Conservation (phyloP, 2,888 invertebrate genomes). For the Pantelozetes paolii region DNA sequence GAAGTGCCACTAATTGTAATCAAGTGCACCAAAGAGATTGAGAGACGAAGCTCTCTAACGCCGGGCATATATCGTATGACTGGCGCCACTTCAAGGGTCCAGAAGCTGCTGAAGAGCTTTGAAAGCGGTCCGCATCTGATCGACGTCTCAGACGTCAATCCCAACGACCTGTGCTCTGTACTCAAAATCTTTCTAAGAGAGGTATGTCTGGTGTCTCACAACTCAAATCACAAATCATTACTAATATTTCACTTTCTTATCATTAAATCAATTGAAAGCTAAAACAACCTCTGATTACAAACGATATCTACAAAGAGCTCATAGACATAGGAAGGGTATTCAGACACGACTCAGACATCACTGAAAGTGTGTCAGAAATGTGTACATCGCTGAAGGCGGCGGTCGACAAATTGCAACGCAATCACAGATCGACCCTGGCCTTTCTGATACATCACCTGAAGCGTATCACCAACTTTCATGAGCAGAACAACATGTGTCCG, state of each 20-base stretch:
- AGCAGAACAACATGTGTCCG: slow-evolving; percentile 42
- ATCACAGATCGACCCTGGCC: slow-evolving; percentile 38
- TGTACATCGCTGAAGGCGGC: slow-evolving; percentile 4
- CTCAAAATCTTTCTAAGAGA: slow-evolving; percentile 42
- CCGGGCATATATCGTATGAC: slow-evolving; percentile 44
- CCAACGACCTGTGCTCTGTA: slow-evolving; percentile 43
- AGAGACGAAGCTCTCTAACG: slow-evolving; percentile 38
- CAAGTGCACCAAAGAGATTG: slow-evolving; percentile 43
- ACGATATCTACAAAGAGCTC: slow-evolving; percentile 41
- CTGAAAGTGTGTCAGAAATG: neutral
- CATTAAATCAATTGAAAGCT: slow-evolving; percentile 33
- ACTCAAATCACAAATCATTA: neutral
- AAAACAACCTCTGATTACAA: slow-evolving; percentile 42
- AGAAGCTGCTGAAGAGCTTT: slow-evolving; percentile 42
- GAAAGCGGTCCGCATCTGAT: slow-evolving; percentile 44
- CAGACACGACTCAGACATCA: slow-evolving; percentile 2
- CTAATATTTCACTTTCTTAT: neutral
- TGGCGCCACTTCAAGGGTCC: slow-evolving; percentile 41
- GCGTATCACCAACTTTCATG: slow-evolving; percentile 37
- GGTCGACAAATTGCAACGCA: slow-evolving; percentile 33
- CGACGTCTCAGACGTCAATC: slow-evolving; percentile 40
- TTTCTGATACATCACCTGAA: slow-evolving; percentile 42
- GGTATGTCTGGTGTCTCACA: slow-evolving; percentile 19
- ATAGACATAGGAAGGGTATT: slow-evolving; percentile 40
- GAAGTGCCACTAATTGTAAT: slow-evolving; percentile 40